Conservation (phyloP, 2,888 invertebrate species). For the Thereva unica region DNA sequence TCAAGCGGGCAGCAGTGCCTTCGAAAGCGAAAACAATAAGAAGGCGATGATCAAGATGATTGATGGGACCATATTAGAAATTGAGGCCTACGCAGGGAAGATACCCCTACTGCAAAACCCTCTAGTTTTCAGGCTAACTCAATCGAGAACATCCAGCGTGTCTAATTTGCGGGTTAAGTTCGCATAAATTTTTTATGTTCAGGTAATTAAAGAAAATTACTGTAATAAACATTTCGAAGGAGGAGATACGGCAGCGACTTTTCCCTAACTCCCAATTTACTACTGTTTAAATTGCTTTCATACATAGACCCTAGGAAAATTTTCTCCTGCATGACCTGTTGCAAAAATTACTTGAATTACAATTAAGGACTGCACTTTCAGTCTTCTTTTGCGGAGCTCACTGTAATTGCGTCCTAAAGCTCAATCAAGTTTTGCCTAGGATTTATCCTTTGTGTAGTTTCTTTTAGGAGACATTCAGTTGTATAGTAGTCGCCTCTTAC, state of each 20-base stretch:
- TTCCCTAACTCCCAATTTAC: slow-evolving; percentile 11
- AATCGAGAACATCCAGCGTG: slow-evolving; percentile 17
- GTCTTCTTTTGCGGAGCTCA: neutral
- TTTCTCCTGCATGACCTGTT: too few species aligned
- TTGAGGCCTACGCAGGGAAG: slow-evolving; percentile 8
- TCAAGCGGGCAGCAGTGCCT: slow-evolving; percentile 27
- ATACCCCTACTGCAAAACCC: slow-evolving; percentile 10
- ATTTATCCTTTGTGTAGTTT: too few species aligned
- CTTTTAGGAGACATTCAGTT: too few species aligned
- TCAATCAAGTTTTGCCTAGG: too few species aligned
- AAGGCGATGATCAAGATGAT: slow-evolving; percentile 31
- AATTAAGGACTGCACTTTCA: neutral
- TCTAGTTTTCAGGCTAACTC: slow-evolving; percentile 30
- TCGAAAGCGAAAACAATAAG: slow-evolving; percentile 17
- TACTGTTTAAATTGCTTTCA: slow-evolving; percentile 18
- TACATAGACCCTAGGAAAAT: neutral
- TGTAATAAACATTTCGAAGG: slow-evolving; percentile 32
- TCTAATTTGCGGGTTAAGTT: slow-evolving; percentile 14
- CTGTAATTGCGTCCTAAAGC: too few species aligned
- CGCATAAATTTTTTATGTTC: slow-evolving; percentile 34
- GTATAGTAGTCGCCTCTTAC: too few species aligned
- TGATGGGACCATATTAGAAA: slow-evolving; percentile 33
- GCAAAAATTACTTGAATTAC: neutral
- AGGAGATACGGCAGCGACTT: slow-evolving; percentile 22
- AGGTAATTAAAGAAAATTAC: slow-evolving; percentile 36